Evolutionary conservation across 2,113 vertebrate species (phyloP).

Genomic region (Mus spicilegus): DNA sequence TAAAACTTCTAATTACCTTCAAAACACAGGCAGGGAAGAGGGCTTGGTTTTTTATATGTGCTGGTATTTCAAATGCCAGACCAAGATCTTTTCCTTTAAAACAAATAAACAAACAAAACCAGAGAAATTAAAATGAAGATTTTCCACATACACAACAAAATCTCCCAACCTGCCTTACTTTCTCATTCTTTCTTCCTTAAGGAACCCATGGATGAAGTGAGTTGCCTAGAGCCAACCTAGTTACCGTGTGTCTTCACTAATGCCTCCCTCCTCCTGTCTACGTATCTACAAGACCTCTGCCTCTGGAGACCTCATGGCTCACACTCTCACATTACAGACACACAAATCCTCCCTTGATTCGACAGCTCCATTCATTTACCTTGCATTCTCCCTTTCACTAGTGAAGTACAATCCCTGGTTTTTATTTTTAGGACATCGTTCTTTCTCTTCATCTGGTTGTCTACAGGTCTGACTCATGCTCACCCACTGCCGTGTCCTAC

Average conservation of each 20-base stretch:
- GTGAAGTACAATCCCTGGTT: neutral
- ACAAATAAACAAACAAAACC: neutral
- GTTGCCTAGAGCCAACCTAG: neutral
- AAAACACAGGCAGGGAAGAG: constrained; percentile 97
- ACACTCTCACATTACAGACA: neutral
- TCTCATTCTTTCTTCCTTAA: neutral
- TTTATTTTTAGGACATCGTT: neutral
- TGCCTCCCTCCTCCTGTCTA: accelerated
- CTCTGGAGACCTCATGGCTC: neutral
- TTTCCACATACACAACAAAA: too few relatives aligned
- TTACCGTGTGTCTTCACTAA: neutral
- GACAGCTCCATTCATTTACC: neutral
- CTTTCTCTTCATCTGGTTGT: neutral
- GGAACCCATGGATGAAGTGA: accelerated
- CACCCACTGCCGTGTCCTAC: neutral
- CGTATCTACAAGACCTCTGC: neutral
- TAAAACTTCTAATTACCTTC: constrained; percentile 89
- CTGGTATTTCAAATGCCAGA: constrained; percentile 94
- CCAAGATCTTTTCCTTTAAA: constrained; percentile 95
- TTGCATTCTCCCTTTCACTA: neutral
- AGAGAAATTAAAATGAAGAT: neutral
- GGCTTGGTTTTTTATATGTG: constrained; percentile 92
- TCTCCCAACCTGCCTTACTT: neutral
- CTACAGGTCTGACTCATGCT: neutral
- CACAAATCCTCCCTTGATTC: neutral